phyloP scores from a whole-genome alignment of 2,113 vertebrate genomes.

The Nymphicus hollandicus region DNA sequence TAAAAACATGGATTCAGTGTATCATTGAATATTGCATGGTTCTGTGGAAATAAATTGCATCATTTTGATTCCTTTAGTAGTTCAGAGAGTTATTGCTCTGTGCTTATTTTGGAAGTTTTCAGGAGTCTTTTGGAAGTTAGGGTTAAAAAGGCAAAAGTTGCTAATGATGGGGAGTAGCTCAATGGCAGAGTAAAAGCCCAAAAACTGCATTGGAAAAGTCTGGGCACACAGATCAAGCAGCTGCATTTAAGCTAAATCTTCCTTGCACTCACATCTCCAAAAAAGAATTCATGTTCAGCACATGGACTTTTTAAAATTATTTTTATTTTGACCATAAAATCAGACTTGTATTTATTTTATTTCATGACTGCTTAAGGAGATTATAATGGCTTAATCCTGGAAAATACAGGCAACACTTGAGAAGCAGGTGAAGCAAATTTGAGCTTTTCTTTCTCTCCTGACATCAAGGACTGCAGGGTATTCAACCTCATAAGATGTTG shows the following conservation, averaged over 20 bases:
- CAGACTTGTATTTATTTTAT: neutral
- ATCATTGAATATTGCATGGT: constrained; percentile 61
- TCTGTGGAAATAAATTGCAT: constrained; percentile 64
- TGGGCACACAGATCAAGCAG: neutral
- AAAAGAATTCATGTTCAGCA: neutral
- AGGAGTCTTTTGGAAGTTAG: constrained; percentile 17
- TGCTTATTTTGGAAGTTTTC: neutral
- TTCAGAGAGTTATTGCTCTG: constrained; percentile 32
- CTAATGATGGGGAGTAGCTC: neutral
- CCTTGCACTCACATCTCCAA: neutral
- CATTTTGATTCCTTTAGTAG: constrained; percentile 26
- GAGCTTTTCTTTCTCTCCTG: neutral
- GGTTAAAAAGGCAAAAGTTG: neutral
- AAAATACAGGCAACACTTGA: neutral
- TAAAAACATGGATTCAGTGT: constrained; percentile 59
- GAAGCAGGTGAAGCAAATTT: neutral
- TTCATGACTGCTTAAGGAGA: neutral
- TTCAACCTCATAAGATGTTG: neutral
- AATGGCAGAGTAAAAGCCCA: neutral
- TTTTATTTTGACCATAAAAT: neutral
- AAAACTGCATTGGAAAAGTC: neutral
- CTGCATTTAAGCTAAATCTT: neutral
- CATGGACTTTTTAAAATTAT: neutral
- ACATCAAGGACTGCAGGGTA: neutral
- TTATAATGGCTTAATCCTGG: constrained; percentile 13